These are phyloP conservation scores for Staurois parvus DNA, from an alignment of 2,797 vertebrate genomes.

Conservation along the genomic window DNA sequence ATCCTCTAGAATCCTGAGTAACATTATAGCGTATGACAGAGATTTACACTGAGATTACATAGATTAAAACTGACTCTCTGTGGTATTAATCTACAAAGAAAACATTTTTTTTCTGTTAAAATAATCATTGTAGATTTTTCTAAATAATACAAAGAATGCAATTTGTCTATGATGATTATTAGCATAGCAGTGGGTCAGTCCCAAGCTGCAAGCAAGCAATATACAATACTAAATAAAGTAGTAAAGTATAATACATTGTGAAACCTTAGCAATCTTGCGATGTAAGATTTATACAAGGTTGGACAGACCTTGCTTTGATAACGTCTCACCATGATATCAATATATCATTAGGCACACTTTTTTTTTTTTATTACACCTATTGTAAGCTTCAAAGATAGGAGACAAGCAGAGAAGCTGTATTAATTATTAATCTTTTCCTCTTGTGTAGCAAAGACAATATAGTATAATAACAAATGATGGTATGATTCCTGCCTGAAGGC, in stretches of 20 bases:
- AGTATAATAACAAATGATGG: constrained; percentile 32
- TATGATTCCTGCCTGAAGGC: constrained; percentile 28
- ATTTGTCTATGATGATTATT: too few relatives aligned
- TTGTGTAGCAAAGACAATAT: constrained; percentile 8
- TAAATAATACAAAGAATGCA: too few relatives aligned
- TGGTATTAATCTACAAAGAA: too few relatives aligned
- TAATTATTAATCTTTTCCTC: constrained; percentile 50
- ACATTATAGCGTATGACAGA: too few relatives aligned
- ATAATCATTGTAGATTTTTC: too few relatives aligned
- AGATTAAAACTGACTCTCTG: too few relatives aligned
- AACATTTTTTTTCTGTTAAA: too few relatives aligned
- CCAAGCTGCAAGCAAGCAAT: background rate
- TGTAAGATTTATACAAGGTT: constrained; percentile 48
- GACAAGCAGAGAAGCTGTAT: constrained; percentile 28
- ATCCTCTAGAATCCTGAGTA: too few relatives aligned
- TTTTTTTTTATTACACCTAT: constrained; percentile 41
- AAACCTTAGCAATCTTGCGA: background rate
- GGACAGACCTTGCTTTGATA: constrained; percentile 52
- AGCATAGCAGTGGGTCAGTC: background rate
- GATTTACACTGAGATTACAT: too few relatives aligned
- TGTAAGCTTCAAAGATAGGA: constrained; percentile 43
- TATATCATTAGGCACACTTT: constrained; percentile 41
- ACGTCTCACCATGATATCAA: constrained; percentile 27
- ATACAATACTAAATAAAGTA: constrained; percentile 11
- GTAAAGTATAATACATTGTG: background rate